Evolutionary conservation across 2,113 vertebrate genomes (phyloP).

Genomic region (Forbesichthys papilliferus): DNA sequence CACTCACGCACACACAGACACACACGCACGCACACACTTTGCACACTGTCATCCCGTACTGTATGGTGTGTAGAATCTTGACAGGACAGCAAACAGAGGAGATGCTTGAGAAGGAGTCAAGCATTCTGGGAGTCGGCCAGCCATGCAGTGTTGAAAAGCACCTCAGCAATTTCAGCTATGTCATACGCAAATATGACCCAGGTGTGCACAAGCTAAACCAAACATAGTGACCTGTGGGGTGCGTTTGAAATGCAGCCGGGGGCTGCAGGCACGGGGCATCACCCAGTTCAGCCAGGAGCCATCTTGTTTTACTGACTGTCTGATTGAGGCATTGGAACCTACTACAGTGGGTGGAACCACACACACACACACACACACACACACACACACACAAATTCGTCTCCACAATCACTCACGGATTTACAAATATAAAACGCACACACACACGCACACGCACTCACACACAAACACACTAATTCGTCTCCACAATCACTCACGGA

Average conservation of each 20-base stretch:
- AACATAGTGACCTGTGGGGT: neutral
- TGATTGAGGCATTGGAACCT: slow-evolving; percentile 41
- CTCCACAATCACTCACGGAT: slow-evolving; percentile 2
- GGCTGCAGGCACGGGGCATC: slow-evolving; percentile 23
- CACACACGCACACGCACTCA: slow-evolving; percentile 16
- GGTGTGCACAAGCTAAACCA: slow-evolving; percentile 35
- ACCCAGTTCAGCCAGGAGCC: slow-evolving; percentile 16
- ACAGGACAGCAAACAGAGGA: slow-evolving; percentile 28
- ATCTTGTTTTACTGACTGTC: slow-evolving; percentile 77
- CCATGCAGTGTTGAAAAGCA: slow-evolving; percentile 13
- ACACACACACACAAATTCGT: slow-evolving; percentile 3
- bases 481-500: slow-evolving; percentile 21
- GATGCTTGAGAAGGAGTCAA: slow-evolving; percentile 19
- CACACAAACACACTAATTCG: slow-evolving; percentile 27
- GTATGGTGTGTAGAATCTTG: neutral
- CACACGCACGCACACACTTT: neutral
- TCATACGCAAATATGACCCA: slow-evolving; percentile 37
- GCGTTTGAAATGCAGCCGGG: neutral
- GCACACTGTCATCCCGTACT: neutral
- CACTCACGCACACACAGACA: slow-evolving; percentile 16
- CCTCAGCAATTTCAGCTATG: slow-evolving; percentile 36
- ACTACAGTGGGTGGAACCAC: slow-evolving; percentile 46
- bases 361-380: slow-evolving; percentile 16
- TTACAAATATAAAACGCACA: neutral
- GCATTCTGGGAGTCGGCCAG: neutral